Conservation (phyloP, 2,888 invertebrate genomes). For the Campoplex nolae region DNA sequence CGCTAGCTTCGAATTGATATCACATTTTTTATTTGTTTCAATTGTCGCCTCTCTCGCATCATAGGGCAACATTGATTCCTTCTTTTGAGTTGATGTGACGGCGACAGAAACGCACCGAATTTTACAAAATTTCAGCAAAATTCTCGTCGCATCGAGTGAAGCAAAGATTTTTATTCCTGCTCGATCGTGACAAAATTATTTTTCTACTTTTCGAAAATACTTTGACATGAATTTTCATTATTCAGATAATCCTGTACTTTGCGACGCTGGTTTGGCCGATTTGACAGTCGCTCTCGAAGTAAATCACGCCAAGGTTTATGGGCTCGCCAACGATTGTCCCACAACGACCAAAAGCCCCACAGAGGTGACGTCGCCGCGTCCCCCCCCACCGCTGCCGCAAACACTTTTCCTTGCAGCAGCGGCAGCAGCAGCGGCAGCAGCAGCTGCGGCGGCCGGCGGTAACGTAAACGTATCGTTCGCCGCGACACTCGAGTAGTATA, state of each 20-base stretch:
- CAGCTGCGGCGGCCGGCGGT: conserved; percentile 79
- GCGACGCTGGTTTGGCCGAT: conserved; percentile 90
- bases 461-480: conserved; percentile 84
- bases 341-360: conserved; percentile 74
- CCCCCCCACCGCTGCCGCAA: conserved; percentile 75
- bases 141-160: too few relatives aligned
- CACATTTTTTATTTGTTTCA: not conserved
- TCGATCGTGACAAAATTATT: too few relatives aligned
- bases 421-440: conserved; percentile 79
- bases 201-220: not conserved
- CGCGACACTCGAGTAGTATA: conserved; percentile 81
- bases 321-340: conserved; percentile 86
- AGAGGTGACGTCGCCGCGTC: conserved; percentile 72
- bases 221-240: not conserved
- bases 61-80: not conserved
- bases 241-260: conserved; percentile 92
- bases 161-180: too few relatives aligned
- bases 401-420: conserved; percentile 79
- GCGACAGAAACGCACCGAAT: not conserved
- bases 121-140: too few relatives aligned
- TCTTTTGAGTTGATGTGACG: too few relatives aligned
- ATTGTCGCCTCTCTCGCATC: not conserved
- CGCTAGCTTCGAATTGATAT: not conserved
- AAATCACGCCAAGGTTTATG: conserved; percentile 90
- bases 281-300: conserved; percentile 89